Evolutionary conservation across 1,140 invertebrate genomes (phyloP).

Genomic region (Ceratina australensis): DNA sequence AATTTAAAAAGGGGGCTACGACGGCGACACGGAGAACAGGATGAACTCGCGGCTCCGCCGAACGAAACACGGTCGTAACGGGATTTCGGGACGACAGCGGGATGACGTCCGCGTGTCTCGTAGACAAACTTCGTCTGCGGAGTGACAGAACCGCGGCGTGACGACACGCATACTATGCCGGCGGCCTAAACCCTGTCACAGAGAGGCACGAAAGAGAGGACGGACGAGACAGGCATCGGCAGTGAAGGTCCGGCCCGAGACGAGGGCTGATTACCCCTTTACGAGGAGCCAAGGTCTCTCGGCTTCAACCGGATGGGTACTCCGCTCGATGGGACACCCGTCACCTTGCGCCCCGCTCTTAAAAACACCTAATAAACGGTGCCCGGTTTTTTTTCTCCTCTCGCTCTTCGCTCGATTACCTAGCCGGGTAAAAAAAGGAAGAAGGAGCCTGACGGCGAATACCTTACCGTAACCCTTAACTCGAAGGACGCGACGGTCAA

Average conservation of each 20-base stretch:
- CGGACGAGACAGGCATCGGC: conserved; percentile 60
- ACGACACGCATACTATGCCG: conserved; percentile 49
- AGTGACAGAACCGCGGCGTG: conserved; percentile 71
- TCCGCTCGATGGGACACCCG: conserved; percentile 27
- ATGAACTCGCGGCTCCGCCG: background rate
- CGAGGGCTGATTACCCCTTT: conserved; percentile 79
- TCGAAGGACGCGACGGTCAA: conserved; percentile 13
- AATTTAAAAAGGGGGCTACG: too few relatives aligned
- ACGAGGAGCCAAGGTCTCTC: conserved; percentile 73
- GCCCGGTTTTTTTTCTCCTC: background rate
- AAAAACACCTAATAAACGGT: conserved; percentile 62
- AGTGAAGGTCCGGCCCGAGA: conserved; percentile 69
- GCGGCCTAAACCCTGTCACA: conserved; percentile 49
- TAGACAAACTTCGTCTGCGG: conserved; percentile 75
- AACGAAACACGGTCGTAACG: background rate
- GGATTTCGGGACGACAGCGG: conserved; percentile 18
- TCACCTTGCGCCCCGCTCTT: conserved; percentile 58
- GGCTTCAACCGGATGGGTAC: conserved; percentile 34
- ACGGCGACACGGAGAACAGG: background rate
- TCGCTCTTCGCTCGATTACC: background rate
- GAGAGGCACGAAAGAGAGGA: conserved; percentile 25
- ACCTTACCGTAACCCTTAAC: conserved; percentile 24
- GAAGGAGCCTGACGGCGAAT: conserved; percentile 55
- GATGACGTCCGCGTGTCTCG: conserved; percentile 62
- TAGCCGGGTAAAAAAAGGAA: conserved; percentile 61